These are phyloP conservation scores for Liodrosophila aerea DNA, from an alignment of 2,888 invertebrate species.

Conservation along the genomic window DNA sequence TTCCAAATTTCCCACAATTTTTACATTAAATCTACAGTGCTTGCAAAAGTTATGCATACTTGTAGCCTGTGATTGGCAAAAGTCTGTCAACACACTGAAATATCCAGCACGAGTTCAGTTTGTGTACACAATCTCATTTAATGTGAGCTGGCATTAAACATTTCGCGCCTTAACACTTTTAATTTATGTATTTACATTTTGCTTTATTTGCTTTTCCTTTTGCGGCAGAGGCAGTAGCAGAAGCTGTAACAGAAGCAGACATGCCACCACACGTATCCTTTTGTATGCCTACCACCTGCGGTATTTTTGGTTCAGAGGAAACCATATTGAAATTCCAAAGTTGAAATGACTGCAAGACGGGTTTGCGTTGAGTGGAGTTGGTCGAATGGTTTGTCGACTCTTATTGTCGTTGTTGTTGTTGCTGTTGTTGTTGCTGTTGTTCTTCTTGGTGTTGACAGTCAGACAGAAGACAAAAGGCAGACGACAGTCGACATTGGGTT, in stretches of 20 bases:
- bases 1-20: too few relatives aligned
- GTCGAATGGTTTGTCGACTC: slow-evolving; percentile 27
- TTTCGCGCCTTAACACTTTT: slow-evolving; percentile 72
- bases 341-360: slow-evolving; percentile 70
- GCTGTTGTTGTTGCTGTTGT: slow-evolving; percentile 19
- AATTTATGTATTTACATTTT: slow-evolving; percentile 75
- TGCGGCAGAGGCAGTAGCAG: neutral
- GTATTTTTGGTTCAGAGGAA: slow-evolving; percentile 38
- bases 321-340: slow-evolving; percentile 76
- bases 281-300: slow-evolving; percentile 66
- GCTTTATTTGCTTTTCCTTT: slow-evolving; percentile 63
- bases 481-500: slow-evolving; percentile 3
- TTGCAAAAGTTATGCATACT: neutral
- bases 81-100: neutral
- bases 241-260: neutral
- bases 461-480: neutral
- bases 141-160: slow-evolving; percentile 60
- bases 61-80: neutral
- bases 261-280: slow-evolving; percentile 2
- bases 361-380: slow-evolving; percentile 5
- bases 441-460: too few relatives aligned
- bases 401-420: slow-evolving; percentile 27
- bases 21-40: too few relatives aligned
- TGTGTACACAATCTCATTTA: slow-evolving; percentile 49
- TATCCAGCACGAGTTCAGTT: slow-evolving; percentile 25